Evolutionary conservation across 2,113 vertebrate genomes (phyloP), one percentile per base, ranked within the genome.

Genomic region (Illadopsis cleaveri): DNA sequence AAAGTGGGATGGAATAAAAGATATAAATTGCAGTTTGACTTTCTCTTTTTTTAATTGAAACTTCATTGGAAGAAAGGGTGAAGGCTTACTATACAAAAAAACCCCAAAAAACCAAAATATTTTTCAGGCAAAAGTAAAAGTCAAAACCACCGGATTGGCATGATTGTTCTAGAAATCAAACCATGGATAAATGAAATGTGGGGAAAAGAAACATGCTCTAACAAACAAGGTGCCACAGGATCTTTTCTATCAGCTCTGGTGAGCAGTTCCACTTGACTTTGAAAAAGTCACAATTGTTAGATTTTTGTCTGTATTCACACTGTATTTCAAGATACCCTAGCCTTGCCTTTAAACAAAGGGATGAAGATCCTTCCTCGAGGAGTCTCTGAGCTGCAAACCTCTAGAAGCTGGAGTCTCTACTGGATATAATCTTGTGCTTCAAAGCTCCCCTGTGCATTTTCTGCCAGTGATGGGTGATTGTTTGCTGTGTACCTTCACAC

Each of bases 391-490:
- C n/a, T 72, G 30, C 66, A 88, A 77, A 37, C 4, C 12, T 85
- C 10, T n/a, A 16, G 38, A 58, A 45, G 7, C 0, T 64, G 40
- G 42, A 66, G n/a, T 35, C 40, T 72, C 31, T 37, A 23, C 22
- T 42, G 28, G 31, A 54, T 22, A 56, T 48, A 3, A 1, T 42
- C 56, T 35, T 58, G 21, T 69, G 25, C 70, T 84, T 71, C 5
- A 3, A 90, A 92, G 50, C 8, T 68, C 20, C 25, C 30, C 37
- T 0, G 0, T 54, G 51, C 40, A 31, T 68, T 82, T 84, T 53
- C 61, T 93, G 75, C 18, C 8, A 11, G 78, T 42, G 12, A 3
- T 0, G 1, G 81, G 54, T 0, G 0, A 86, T 30, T 40, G 37
- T 35, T 90, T 21, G 3, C 28, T 28, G 33, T 27, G 38, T 58